Base-by-base conservation (phyloP, 2,113 vertebrate genomes). In the Mesoclemmys tuberculata region DNA sequence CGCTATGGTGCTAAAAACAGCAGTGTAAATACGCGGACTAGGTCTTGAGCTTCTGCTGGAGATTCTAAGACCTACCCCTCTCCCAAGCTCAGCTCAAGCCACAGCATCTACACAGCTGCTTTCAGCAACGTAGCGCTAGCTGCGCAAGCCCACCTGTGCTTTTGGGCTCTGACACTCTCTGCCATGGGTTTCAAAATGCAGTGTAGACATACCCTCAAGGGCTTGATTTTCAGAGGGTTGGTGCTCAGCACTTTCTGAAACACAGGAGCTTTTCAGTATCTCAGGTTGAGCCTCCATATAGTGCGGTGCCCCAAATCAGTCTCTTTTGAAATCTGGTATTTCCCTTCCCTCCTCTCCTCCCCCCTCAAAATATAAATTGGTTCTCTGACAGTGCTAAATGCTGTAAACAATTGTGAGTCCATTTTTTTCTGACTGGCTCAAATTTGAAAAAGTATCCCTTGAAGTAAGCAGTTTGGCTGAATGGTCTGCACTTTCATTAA, bases 351-450 rank as follows among this genome's bases (percentile, higher is more conserved):
- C 51, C 13, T 13, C 51, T 4, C 51, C 51, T 11, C 48, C 48
- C 48, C 48, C 48, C 48, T 11, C 7, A 7, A 10, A 13, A 10
- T 13, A 51, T 79, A 82, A 96, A 85, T 10, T 6, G 29, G 51
- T 80, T 90, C 86, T 86, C 83, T 82, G 88, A 64, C 55, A 79
- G 38, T 27, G 21, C 87, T 94, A 82, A 56, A 83, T 90, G 82
- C 61, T 81, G 44, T 81, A 61, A 96, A 95, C 94, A 91, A 96
- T 94, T 96, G 95, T 91, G 75, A 90, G 80, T 38, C 90, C 75
- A 86, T 83, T 49, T 38, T 93, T 87, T 91, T 85, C 91, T 91
- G 84, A 77, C 68, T 77, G 79, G 19, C 19, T 41, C 10, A 49
- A 74, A 90, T 10, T 0, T 51, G 4, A 8, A n/a, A 74, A 1